Evolutionary conservation across 1,140 invertebrate species (phyloP), one percentile per base, ranked within the genome.

Genomic region (Caenorhabditis brenneri): DNA sequence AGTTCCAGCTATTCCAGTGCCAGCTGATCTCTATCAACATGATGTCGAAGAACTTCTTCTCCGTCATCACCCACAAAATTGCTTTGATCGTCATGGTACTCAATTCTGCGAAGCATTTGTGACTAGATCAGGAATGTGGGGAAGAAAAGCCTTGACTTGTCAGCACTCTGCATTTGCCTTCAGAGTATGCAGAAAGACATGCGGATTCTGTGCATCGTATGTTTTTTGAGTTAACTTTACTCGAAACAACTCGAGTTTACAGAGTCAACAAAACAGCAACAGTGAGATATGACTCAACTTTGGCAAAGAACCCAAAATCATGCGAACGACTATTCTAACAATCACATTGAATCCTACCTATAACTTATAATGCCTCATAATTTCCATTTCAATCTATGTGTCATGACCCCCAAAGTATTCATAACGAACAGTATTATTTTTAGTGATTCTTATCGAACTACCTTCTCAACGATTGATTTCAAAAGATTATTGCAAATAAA

Each of bases 161-260:
- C 80, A 84, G 19, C 83, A 87, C 33, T 80, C 86, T 27, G 79
- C 84, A 16, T 82, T 87, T 24, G 87, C 87, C 12, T 87, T 87
- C 53, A 29, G 87, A 42, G 87, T 87, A 19, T 87, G 87, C 60
- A 65, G 87, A 65, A 87, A 85, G 74, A 87, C 83, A 7, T 87
- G 87, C 55, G 87, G 87, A 42, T 87, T 86, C 80, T 87, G 87
- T 80, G 83, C 79, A 29, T 79, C 65, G 85, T 85, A 31, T 36
- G 84, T 48, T 42, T n/a, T n/a, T 39, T 16, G 9, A 33, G 5
- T 42, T 29, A 6, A 15, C 19, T 69, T 69, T 12, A 27, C 15
- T 12, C 27, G 2, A 19, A 33, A 19, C 7, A 22, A 27, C 31
- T 10, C 51, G 49, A 51, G 1, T 46, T 36, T 24, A 83, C 83